Evolutionary conservation across 2,113 vertebrate genomes (phyloP).

Genomic region (Centrocercus urophasianus): DNA sequence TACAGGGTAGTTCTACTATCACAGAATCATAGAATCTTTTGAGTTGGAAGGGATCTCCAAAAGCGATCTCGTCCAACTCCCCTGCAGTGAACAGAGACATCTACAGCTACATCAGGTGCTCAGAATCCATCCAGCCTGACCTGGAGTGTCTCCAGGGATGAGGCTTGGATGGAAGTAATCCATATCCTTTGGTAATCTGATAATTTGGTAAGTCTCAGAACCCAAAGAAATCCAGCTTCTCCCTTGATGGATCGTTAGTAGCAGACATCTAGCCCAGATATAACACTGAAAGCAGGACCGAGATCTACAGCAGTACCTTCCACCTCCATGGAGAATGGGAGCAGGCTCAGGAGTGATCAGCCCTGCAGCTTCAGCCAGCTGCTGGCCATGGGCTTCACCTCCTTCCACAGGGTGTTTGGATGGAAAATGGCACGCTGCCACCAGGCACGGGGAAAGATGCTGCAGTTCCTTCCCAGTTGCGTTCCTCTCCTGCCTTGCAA

Average conservation of each 20-base stretch:
- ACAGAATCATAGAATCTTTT: too few species aligned
- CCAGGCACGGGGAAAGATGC: background rate
- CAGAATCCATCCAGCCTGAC: too few species aligned
- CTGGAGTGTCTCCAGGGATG: too few species aligned
- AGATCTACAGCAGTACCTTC: background rate
- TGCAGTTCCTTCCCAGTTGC: background rate
- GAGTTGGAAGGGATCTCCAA: too few species aligned
- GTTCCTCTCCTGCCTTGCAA: background rate
- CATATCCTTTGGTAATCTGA: background rate
- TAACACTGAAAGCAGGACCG: background rate
- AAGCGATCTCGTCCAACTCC: too few species aligned
- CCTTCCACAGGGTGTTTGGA: background rate
- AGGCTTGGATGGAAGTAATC: background rate
- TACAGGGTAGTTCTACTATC: background rate
- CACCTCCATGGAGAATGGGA: fast-evolving
- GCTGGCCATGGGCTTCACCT: background rate
- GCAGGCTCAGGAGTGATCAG: background rate
- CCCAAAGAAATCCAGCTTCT: background rate
- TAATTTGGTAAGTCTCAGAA: background rate
- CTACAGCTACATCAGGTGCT: too few species aligned
- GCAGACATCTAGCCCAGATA: background rate
- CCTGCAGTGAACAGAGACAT: too few species aligned
- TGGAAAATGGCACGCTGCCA: fast-evolving
- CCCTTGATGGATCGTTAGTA: background rate
- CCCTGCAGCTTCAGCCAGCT: background rate